A percentile compares a stretch with the other conserved stretches of the same genome.
phyloP scores from a whole-genome alignment of 2,113 vertebrate species.

The Ictalurus furcatus region DNA sequence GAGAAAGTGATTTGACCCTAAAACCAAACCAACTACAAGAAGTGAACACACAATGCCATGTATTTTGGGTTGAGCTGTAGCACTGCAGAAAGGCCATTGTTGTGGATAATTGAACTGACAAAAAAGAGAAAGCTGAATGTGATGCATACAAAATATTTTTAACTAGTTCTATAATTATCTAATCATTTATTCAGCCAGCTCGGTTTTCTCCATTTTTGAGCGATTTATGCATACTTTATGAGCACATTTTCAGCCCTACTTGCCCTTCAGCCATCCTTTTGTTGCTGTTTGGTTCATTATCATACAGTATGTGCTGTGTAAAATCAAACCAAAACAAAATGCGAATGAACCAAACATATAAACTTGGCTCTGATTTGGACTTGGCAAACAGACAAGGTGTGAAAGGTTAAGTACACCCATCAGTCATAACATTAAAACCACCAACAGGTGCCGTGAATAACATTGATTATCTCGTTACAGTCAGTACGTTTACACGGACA shows the following conservation, averaged over 20 bases:
- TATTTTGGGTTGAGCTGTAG: background rate
- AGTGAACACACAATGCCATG: background rate
- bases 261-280: background rate
- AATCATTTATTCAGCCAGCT: conserved; percentile 1
- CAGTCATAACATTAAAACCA: too few relatives aligned
- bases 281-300: background rate
- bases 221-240: background rate
- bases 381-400: background rate
- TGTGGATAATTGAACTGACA: conserved; percentile 5
- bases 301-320: background rate
- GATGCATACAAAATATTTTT: background rate
- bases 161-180: background rate
- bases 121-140: background rate
- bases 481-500: too few relatives aligned
- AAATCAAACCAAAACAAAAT: background rate
- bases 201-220: background rate
- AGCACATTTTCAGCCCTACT: background rate
- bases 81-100: background rate
- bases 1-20: background rate
- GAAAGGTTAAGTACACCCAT: background rate
- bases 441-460: too few relatives aligned
- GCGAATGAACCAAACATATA: background rate
- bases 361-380: background rate
- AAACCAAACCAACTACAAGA: background rate
- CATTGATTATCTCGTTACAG: too few relatives aligned